Evolutionary conservation across 1,140 invertebrate genomes (phyloP).

Genomic region (Rhysida immarginata): DNA sequence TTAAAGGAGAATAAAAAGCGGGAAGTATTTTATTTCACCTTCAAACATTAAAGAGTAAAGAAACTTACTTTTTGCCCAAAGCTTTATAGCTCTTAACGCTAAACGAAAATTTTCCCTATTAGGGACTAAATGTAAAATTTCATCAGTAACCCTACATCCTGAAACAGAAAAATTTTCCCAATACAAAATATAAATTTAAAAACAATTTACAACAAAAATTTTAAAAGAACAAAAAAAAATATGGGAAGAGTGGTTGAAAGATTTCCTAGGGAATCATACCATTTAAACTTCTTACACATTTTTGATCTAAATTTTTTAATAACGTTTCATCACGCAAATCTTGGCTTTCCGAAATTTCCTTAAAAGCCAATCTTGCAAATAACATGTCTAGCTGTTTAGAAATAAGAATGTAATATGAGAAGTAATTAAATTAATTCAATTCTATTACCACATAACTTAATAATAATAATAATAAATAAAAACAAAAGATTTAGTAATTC

Average conservation of each 20-base stretch:
- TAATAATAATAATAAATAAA: background rate
- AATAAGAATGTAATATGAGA: slow-evolving; percentile 4
- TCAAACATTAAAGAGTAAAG: background rate
- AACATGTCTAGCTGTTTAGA: slow-evolving; percentile 58
- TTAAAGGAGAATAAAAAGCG: too few species aligned
- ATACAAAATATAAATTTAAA: slow-evolving; percentile 10
- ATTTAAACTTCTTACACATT: slow-evolving; percentile 92
- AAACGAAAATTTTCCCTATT: slow-evolving; percentile 87
- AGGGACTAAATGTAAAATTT: slow-evolving; percentile 89
- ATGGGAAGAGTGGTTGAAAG: too few species aligned
- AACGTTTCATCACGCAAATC: slow-evolving; percentile 81
- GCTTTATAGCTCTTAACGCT: slow-evolving; percentile 84
- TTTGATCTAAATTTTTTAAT: slow-evolving; percentile 88
- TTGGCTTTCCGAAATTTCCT: slow-evolving; percentile 66
- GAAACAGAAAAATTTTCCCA: slow-evolving; percentile 4
- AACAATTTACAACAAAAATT: too few species aligned
- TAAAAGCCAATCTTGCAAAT: slow-evolving; percentile 82
- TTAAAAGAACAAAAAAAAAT: too few species aligned
- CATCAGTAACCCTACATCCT: slow-evolving; percentile 92
- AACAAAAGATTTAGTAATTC: too few species aligned
- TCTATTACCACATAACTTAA: background rate
- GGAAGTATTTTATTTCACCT: too few species aligned
- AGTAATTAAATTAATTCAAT: background rate
- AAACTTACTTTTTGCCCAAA: slow-evolving; percentile 94
- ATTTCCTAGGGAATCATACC: too few species aligned